phyloP scores from a whole-genome alignment of 2,797 vertebrate species.

The Brotula barbata region DNA sequence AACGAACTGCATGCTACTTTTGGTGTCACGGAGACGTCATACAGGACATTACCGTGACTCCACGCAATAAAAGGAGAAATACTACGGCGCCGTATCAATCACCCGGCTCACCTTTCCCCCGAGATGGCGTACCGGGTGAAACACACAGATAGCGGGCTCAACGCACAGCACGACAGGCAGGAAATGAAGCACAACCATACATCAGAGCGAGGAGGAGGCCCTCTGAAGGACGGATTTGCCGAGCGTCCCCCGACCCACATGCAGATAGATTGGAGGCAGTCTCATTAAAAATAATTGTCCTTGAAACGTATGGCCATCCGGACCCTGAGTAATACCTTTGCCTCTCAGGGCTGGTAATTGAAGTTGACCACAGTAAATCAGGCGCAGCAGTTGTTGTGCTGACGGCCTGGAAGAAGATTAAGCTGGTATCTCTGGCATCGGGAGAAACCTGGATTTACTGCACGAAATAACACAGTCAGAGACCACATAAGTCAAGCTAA shows the following conservation, averaged over 20 bases:
- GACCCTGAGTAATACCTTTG: slow-evolving; percentile 68
- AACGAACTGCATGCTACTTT: background rate
- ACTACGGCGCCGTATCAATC: slow-evolving; percentile 45
- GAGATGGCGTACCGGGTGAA: slow-evolving; percentile 47
- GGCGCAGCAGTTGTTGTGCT: slow-evolving; percentile 46
- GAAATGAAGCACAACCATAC: slow-evolving; percentile 67
- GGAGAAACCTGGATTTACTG: slow-evolving; percentile 70
- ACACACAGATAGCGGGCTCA: slow-evolving; percentile 55
- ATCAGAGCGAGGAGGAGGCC: slow-evolving; percentile 62
- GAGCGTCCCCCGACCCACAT: slow-evolving; percentile 66
- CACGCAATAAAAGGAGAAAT: slow-evolving; percentile 47
- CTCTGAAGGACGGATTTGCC: slow-evolving; percentile 72
- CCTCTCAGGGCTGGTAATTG: slow-evolving; percentile 66
- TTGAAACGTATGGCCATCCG: slow-evolving; percentile 69
- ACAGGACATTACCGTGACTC: slow-evolving; percentile 12
- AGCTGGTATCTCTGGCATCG: slow-evolving; percentile 56
- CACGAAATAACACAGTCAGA: slow-evolving; percentile 58
- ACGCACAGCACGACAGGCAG: slow-evolving; percentile 55
- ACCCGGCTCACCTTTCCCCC: slow-evolving; percentile 12
- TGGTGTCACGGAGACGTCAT: slow-evolving; percentile 21
- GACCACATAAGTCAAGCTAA: slow-evolving; percentile 64
- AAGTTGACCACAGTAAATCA: slow-evolving; percentile 76
- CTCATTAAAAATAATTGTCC: slow-evolving; percentile 79
- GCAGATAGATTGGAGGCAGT: slow-evolving; percentile 71
- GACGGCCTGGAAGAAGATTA: slow-evolving; percentile 67